phyloP scores from a whole-genome alignment of 2,888 invertebrate genomes.

The Leptogaster cylindrica region DNA sequence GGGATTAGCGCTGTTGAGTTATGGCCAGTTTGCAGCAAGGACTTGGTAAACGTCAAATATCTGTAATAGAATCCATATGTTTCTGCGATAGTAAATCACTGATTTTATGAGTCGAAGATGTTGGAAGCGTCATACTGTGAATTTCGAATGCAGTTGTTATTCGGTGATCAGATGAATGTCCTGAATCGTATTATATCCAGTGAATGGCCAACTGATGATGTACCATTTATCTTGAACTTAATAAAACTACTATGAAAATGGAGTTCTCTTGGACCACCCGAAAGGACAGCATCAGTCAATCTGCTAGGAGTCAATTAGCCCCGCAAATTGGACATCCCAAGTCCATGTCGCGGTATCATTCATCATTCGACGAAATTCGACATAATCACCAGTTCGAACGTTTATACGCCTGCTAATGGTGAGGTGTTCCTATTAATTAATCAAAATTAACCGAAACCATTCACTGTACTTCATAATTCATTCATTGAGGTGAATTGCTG shows the following conservation, averaged over 20 bases:
- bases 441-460: constrained; percentile 47
- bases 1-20: constrained; percentile 30
- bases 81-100: background rate
- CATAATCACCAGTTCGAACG: constrained; percentile 43
- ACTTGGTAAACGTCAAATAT: background rate
- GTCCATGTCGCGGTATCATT: constrained; percentile 39
- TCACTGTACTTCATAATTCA: constrained; percentile 46
- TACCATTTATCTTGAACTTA: constrained; percentile 35
- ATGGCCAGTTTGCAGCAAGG: constrained; percentile 9
- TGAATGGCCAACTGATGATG: too few species aligned
- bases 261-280: constrained; percentile 41
- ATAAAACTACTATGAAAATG: constrained; percentile 30
- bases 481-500: constrained; percentile 44
- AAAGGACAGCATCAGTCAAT: constrained; percentile 37
- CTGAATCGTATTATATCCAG: too few species aligned
- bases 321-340: constrained; percentile 45
- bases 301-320: constrained; percentile 44
- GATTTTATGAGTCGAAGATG: constrained; percentile 11
- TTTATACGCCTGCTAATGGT: constrained; percentile 34
- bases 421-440: constrained; percentile 46
- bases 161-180: background rate
- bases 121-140: background rate
- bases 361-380: constrained; percentile 45
- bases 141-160: background rate
- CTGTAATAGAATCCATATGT: constrained; percentile 29